Evolutionary conservation across 2,113 vertebrate genomes (phyloP).

Genomic region (Phalacrocorax pelagicus): DNA sequence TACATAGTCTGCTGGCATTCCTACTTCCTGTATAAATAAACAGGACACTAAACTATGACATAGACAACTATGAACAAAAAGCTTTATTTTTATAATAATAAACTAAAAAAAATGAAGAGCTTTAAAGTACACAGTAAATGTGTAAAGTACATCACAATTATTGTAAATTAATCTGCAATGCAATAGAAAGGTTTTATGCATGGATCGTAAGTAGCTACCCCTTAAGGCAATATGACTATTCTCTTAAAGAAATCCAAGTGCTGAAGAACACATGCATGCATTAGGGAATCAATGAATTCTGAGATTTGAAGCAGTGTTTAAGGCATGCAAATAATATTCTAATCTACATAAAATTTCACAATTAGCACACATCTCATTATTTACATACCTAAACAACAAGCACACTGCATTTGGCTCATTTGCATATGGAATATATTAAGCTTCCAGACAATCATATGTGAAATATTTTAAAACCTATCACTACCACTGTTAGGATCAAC

Average conservation of each 20-base stretch:
- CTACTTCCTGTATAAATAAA: constrained; percentile 88
- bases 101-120: neutral
- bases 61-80: neutral
- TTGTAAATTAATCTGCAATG: neutral
- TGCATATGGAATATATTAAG: neutral
- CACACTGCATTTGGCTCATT: neutral
- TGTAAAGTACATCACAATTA: neutral
- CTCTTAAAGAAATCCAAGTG: neutral
- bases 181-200: neutral
- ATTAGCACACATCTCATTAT: neutral
- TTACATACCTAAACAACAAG: neutral
- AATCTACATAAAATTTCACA: neutral
- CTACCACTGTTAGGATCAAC: neutral
- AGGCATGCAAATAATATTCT: neutral
- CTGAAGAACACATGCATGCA: neutral
- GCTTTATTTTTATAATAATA: neutral
- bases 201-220: neutral
- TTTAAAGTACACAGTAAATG: neutral
- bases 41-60: neutral
- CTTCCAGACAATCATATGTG: neutral
- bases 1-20: constrained; percentile 98
- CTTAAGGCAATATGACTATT: neutral
- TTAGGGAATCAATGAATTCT: neutral
- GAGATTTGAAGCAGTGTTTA: neutral
- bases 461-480: neutral